Evolutionary conservation across 2,113 vertebrate genomes (phyloP).

Genomic region (Eulemur rufifrons): DNA sequence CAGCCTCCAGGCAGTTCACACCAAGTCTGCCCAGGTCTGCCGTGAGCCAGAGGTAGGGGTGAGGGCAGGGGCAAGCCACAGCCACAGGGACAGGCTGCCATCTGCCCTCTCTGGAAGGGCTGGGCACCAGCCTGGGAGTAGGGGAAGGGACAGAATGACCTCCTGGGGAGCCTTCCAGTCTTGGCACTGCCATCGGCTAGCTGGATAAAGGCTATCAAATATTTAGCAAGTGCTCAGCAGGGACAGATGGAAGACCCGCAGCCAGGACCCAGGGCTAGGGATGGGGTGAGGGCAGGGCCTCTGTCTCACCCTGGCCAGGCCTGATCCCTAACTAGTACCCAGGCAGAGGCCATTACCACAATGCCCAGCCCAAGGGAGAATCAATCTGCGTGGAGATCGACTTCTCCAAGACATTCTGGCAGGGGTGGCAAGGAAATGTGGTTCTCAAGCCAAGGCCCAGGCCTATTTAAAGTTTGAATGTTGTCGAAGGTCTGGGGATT

Average conservation of each 20-base stretch:
- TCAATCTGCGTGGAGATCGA: background rate
- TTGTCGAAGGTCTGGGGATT: background rate
- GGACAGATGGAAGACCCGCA: background rate
- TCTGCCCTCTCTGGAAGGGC: background rate
- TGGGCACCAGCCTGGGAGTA: background rate
- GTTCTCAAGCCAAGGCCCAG: background rate
- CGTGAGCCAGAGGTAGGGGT: background rate
- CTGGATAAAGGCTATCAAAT: background rate
- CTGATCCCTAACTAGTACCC: background rate
- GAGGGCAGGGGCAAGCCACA: fast-evolving
- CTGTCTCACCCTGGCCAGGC: background rate
- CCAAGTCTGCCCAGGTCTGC: background rate
- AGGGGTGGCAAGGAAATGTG: background rate
- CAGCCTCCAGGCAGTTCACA: background rate
- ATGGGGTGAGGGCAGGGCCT: background rate
- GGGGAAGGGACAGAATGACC: background rate
- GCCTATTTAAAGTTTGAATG: background rate
- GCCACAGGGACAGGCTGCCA: background rate
- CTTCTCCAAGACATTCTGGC: background rate
- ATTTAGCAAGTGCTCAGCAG: background rate
- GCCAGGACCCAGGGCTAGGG: background rate
- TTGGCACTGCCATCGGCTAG: background rate
- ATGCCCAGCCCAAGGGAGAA: background rate
- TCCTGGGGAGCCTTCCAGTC: background rate
- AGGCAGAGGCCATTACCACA: background rate